Percentiles rank a stretch among this genome's conserved stretches.
phyloP scores from a whole-genome alignment of 2,888 invertebrate species.

The Morpho deidamia region DNA sequence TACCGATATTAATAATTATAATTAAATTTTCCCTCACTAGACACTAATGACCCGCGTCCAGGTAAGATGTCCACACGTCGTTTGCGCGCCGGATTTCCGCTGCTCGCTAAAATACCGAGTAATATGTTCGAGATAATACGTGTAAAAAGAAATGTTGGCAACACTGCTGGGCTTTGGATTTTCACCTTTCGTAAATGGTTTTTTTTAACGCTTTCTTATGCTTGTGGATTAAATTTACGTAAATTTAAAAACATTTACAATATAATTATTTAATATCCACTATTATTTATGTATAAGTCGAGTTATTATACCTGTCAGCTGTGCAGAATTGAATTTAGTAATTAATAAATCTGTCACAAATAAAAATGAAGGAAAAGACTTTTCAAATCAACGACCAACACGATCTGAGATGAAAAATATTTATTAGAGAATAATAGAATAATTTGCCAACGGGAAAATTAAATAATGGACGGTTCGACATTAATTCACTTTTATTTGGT shows the following conservation, averaged over 20 bases:
- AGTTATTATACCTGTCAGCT: no score
- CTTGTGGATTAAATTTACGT: no score
- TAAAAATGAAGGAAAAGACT: conserved; percentile 1
- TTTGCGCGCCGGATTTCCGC: conserved; percentile 69
- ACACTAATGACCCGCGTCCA: conserved; percentile 57
- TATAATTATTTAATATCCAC: no score
- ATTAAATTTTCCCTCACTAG: conserved; percentile 29
- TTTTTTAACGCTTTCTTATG: no score
- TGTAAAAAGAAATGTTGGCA: conserved; percentile 12
- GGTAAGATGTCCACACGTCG: conserved; percentile 71
- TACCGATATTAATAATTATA: conserved; percentile 13
- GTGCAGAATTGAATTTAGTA: no score
- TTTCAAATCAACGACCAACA: conserved; percentile 8
- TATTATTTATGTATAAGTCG: no score
- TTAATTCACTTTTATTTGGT: not conserved
- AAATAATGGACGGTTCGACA: conserved; percentile 1
- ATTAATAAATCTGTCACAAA: not conserved
- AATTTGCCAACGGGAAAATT: conserved; percentile 9
- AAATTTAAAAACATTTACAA: no score
- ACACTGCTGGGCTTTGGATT: not conserved
- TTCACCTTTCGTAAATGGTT: not conserved
- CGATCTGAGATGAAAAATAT: conserved; percentile 11
- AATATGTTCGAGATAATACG: conserved; percentile 39
- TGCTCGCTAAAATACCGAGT: conserved; percentile 57
- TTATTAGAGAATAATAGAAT: not conserved